Evolutionary conservation across 1,140 invertebrate species (phyloP).

Genomic region (Hylaeus volcanicus): DNA sequence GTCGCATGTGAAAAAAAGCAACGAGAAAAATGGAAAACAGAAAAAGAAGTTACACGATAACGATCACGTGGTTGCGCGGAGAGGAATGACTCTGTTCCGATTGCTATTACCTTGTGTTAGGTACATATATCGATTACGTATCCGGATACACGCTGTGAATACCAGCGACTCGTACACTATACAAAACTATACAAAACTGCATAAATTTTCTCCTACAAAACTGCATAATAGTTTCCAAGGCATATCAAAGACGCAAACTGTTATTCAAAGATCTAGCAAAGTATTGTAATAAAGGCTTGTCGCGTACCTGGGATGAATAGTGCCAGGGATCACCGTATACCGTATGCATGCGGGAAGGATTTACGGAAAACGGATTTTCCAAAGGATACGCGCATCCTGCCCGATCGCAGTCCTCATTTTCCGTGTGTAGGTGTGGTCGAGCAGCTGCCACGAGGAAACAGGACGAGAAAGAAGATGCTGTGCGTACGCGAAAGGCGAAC

Average conservation of each 20-base stretch:
- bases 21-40: not conserved
- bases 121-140: conserved; percentile 17
- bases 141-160: conserved; percentile 4
- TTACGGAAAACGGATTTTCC: conserved; percentile 21
- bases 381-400: conserved; percentile 57
- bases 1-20: not conserved
- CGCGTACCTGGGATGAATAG: not conserved
- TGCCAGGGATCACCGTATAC: not conserved
- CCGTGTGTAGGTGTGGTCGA: not conserved
- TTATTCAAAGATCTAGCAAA: no score
- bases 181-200: no score
- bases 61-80: not conserved
- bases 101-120: conserved; percentile 10
- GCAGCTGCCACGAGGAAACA: conserved; percentile 39
- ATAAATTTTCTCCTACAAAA: no score
- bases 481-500: not conserved
- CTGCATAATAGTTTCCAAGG: no score
- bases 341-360: not conserved
- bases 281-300: not conserved
- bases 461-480: conserved; percentile 56
- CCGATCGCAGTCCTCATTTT: conserved; percentile 2
- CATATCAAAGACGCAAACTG: no score
- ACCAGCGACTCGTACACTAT: not conserved
- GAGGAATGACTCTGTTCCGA: conserved; percentile 20
- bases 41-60: not conserved